Base-by-base conservation (phyloP, 2,113 vertebrate species). In the Neopipo cinnamomea region DNA sequence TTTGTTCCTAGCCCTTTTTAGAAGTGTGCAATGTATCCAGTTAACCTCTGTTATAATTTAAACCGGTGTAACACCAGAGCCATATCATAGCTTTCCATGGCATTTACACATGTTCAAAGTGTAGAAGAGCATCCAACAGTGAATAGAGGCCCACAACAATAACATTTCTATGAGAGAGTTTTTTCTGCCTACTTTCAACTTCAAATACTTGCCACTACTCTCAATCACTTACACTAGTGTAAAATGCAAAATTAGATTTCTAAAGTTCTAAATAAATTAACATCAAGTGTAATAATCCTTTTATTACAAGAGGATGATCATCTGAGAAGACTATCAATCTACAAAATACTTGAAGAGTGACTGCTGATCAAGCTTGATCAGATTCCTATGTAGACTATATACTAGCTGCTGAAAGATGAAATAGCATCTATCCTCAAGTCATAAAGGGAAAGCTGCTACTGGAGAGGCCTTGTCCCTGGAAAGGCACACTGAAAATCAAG, bases 61-160 rank as follows among this genome's bases (percentile, higher is more conserved):
- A 93, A 83, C 68, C 0, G 4, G 63, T 92, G 85, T 86, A 93
- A 92, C 91, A 88, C 30, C 71, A 88, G 55, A 92, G 68, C 47
- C 39, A 47, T 52, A 82, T 67, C 88, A 82, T 49, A 75, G 73
- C 62, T 82, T 31, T 62, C 73, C n/a, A 63, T 91, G 86, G 77
- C 70, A 88, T 89, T 96, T 91, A 92, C 87, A 90, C 11, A 10
- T 78, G n/a, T 88, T 86, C 85, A 52, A 96, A 85, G 85, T 88
- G 66, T 75, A 90, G 62, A 95, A 85, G 78, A 93, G 67, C 67
- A 93, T 73, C 59, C 55, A 80, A 47, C 42, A 91, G 47, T 41
- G 85, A 93, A 67, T 1, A 88, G 59, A 87, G 22, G 33, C 27
- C 55, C 44, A 88, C n/a, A 85, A 68, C 18, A 76, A 55, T 35